Conservation (phyloP, 2,797 vertebrate species). For the Aphelocoma californica region DNA sequence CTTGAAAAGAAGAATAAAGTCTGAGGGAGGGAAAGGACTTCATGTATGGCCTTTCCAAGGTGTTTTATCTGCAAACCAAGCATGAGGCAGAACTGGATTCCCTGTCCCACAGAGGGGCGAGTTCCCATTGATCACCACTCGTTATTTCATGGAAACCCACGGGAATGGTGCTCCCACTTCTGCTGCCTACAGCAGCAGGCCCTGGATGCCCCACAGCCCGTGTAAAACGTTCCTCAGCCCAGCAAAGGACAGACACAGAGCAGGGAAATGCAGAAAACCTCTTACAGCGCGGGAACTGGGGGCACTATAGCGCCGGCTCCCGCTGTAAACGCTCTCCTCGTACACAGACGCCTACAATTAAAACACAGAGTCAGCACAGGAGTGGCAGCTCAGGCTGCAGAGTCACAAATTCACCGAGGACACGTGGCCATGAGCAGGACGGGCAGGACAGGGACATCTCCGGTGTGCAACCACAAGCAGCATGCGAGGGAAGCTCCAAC, state of each 20-base stretch:
- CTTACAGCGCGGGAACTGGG: constrained; percentile 79
- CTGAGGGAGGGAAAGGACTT: background rate
- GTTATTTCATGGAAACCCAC: background rate
- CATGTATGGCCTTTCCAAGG: background rate
- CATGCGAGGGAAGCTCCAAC: background rate
- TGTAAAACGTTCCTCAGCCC: fast-evolving
- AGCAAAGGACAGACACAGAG: background rate
- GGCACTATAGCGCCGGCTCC: constrained; percentile 73
- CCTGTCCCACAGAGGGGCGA: fast-evolving
- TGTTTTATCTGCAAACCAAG: background rate
- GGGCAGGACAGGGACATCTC: background rate
- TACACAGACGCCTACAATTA: constrained; percentile 71
- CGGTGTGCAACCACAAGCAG: background rate
- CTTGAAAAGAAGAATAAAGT: background rate
- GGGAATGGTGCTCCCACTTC: background rate
- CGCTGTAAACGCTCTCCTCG: constrained; percentile 69
- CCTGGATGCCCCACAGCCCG: background rate
- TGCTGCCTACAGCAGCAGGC: background rate
- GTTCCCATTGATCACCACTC: background rate
- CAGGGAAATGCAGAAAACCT: constrained; percentile 23
- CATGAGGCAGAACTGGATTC: fast-evolving
- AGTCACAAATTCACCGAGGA: background rate
- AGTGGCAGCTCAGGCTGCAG: background rate
- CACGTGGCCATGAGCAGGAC: background rate
- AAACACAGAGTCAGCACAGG: constrained; percentile 53